These are phyloP conservation scores for Sitta carolinensis DNA, from an alignment of 2,797 vertebrate species.

Conservation along the genomic window DNA sequence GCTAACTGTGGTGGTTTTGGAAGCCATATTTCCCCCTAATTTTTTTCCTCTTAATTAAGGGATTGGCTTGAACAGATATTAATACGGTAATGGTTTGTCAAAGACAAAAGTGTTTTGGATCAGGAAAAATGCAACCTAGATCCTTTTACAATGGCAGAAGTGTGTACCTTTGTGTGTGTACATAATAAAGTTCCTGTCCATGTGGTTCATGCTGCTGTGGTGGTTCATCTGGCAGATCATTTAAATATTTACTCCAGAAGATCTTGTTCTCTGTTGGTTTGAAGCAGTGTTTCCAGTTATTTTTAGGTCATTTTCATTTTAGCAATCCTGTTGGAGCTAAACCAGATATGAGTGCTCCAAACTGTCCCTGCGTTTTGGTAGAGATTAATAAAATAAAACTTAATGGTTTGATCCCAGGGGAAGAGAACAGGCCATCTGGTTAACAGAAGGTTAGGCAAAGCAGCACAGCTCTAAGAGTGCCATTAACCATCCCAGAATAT, in stretches of 20 bases:
- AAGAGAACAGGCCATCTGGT: slow-evolving; percentile 72
- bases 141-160: not conserved
- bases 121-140: not conserved
- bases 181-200: slow-evolving; percentile 50
- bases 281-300: slow-evolving; percentile 75
- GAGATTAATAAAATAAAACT: slow-evolving; percentile 74
- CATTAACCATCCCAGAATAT: slow-evolving; percentile 31
- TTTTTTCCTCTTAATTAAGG: not conserved
- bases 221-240: slow-evolving; percentile 70
- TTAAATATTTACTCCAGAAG: slow-evolving; percentile 75
- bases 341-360: slow-evolving; percentile 67
- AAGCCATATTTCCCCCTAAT: not conserved
- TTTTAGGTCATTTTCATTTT: slow-evolving; percentile 78
- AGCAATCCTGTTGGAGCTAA: slow-evolving; percentile 73
- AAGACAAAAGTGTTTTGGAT: not conserved
- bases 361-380: slow-evolving; percentile 64
- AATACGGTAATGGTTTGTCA: not conserved
- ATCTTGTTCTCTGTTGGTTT: slow-evolving; percentile 75
- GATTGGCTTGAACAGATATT: slow-evolving; percentile 16
- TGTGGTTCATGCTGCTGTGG: slow-evolving; percentile 57
- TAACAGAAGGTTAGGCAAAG: slow-evolving; percentile 74
- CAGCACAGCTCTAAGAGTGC: slow-evolving; percentile 48
- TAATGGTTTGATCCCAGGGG: slow-evolving; percentile 72
- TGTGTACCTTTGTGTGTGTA: not conserved
- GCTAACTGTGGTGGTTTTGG: not conserved